Conservation (phyloP, 2,888 invertebrate species). For the Clistopyga incitator region DNA sequence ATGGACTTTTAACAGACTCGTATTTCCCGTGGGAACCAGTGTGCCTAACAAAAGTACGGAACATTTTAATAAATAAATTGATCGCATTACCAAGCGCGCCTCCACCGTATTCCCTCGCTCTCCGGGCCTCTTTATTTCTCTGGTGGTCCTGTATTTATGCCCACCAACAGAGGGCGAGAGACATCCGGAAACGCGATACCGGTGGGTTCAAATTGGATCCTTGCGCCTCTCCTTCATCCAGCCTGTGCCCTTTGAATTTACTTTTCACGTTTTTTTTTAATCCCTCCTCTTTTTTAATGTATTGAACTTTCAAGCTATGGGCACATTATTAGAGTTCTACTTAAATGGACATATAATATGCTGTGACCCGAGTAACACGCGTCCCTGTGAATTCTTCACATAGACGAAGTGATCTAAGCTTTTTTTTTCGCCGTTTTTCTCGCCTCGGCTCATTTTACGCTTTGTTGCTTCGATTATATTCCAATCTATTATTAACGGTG, state of each 20-base stretch:
- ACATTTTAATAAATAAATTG: conserved; percentile 81
- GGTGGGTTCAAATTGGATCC: conserved; percentile 72
- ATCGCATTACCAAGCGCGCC: conserved; percentile 74
- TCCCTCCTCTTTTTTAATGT: conserved; percentile 29
- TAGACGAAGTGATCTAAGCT: neutral
- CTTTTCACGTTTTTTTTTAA: conserved; percentile 36
- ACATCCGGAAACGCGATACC: conserved; percentile 78
- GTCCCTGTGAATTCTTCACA: neutral
- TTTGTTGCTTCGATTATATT: conserved; percentile 3
- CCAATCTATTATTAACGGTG: conserved; percentile 22
- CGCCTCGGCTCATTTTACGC: neutral
- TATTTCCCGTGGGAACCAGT: conserved; percentile 79
- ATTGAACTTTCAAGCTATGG: conserved; percentile 20
- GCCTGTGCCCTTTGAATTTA: conserved; percentile 31
- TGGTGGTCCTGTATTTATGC: conserved; percentile 8
- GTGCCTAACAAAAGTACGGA: conserved; percentile 74
- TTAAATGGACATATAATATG: conserved; percentile 62
- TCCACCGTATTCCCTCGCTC: conserved; percentile 42
- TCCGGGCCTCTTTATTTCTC: conserved; percentile 45
- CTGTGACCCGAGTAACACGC: neutral
- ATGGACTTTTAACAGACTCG: conserved; percentile 75
- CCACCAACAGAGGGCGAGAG: conserved; percentile 35
- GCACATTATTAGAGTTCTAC: conserved; percentile 45
- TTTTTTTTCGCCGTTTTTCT: conserved; percentile 1
- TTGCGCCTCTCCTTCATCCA: conserved; percentile 70